Evolutionary conservation across 2,888 invertebrate genomes (phyloP), one percentile per base, ranked within the genome.

Genomic region (Stegana nigrithorax): DNA sequence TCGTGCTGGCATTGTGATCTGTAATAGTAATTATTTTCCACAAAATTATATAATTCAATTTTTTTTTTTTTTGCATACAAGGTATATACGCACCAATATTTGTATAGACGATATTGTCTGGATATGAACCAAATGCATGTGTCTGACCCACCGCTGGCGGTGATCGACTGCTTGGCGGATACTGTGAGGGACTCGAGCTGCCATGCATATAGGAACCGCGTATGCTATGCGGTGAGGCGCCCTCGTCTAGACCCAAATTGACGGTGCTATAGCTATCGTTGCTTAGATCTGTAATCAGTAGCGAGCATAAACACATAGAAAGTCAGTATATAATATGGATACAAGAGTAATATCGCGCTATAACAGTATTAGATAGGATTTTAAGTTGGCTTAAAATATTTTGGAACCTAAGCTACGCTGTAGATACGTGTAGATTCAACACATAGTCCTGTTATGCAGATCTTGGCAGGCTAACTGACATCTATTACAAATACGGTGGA

Each of bases 261-360:
- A 93, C 93, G 10, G 94, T 95, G 72, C 93, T 93, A 85, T 94
- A 95, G 86, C 95, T 95, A 84, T 95, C 95, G 86, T 95, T 95
- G 85, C 93, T 93, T 72, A 95, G 87, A 87, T 95, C 95, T 94
- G 87, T 42, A 60, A 60, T 42, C 84, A 76, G 87, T 27, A 59
- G 59, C 45, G 84, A n/a, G n/a, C n/a, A n/a, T n/a, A n/a, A n/a
- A n/a, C n/a, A n/a, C n/a, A n/a, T n/a, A n/a, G n/a, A n/a, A n/a
- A n/a, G n/a, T n/a, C n/a, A n/a, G n/a, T n/a, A n/a, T n/a, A n/a
- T n/a, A n/a, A n/a, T n/a, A n/a, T n/a, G n/a, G n/a, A n/a, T n/a
- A n/a, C n/a, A n/a, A n/a, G n/a, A n/a, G n/a, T n/a, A n/a, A n/a
- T n/a, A n/a, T n/a, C n/a, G n/a, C n/a, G n/a, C n/a, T n/a, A n/a